Base-by-base conservation (phyloP, 1,140 invertebrate species). In the Aricia agestis region DNA sequence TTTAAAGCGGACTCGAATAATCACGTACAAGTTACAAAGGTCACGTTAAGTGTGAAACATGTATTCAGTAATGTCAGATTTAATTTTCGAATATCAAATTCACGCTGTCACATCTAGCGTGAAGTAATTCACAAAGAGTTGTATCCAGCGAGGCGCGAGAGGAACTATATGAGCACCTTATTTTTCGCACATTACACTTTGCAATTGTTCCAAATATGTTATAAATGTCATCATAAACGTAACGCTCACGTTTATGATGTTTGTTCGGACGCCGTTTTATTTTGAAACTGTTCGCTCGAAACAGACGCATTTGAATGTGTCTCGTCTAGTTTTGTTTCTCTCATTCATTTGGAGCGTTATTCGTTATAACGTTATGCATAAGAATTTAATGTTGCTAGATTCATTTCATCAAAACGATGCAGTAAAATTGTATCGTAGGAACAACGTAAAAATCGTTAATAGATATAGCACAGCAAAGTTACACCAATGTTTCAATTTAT, bases 101-200 rank as follows among this genome's bases (percentile, higher is more conserved):
- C 17, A 70, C 36, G 25, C 41, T 76, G 72, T 9, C 72, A 59
- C 71, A 57, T 74, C 75, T 66, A 78, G 76, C 59, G 36, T 66
- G 65, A 6, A 59, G 13, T 72, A 74, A 66, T 41, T 74, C 73
- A 45, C 66, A 57, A 65, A 19, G 42, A 58, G 18, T 63, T 42
- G 69, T 52, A 74, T 66, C 66, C 69, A 45, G 31, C 32, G 59
- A 59, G 67, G 70, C 72, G 68, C 57, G 15, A 67, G 36, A 36
- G 72, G 70, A 67, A 75, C 77, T 74, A 79, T 81, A 81, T 79
- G 77, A 79, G 80, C 76, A 82, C 80, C 84, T 84, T 85, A 84
- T 87, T 85, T 87, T 85, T 82, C 85, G 86, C 82, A 76, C 79
- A 83, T 88, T 84, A 83, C 81, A 82, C 86, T 85, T 79, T 77